Evolutionary conservation across 2,888 invertebrate genomes (phyloP).

Genomic region (Noctua janthe): DNA sequence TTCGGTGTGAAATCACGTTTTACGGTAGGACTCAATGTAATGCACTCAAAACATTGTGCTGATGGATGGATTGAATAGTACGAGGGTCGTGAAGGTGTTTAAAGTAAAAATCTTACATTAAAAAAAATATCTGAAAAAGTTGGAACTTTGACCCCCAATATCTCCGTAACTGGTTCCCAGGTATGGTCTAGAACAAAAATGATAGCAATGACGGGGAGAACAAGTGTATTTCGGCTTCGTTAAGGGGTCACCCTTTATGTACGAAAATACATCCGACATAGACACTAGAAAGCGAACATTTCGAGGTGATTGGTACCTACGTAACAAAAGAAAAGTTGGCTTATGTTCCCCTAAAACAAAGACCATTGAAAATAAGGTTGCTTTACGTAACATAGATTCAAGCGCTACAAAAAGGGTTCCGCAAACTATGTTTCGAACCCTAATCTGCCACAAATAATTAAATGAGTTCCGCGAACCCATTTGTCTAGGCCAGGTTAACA

Average conservation of each 20-base stretch:
- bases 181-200: too few species aligned
- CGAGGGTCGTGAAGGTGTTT: too few species aligned
- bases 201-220: too few species aligned
- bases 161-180: too few species aligned
- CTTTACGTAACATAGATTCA: constrained; percentile 50
- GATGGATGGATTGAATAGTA: too few species aligned
- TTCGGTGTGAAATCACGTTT: too few species aligned
- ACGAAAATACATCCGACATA: not conserved
- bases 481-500: constrained; percentile 50
- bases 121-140: too few species aligned
- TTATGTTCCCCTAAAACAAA: constrained; percentile 48
- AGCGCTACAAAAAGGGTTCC: constrained; percentile 60
- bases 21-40: too few species aligned
- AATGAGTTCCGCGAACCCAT: constrained; percentile 58
- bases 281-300: constrained; percentile 9
- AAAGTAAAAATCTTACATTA: too few species aligned
- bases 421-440: constrained; percentile 61
- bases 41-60: too few species aligned
- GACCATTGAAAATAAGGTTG: constrained; percentile 36
- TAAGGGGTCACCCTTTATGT: not conserved
- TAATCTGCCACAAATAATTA: constrained; percentile 65
- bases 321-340: constrained; percentile 29
- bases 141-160: too few species aligned
- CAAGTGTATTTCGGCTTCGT: too few species aligned
- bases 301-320: constrained; percentile 1